Conservation (phyloP, 1,140 invertebrate genomes). For the Heliconius melpomene region DNA sequence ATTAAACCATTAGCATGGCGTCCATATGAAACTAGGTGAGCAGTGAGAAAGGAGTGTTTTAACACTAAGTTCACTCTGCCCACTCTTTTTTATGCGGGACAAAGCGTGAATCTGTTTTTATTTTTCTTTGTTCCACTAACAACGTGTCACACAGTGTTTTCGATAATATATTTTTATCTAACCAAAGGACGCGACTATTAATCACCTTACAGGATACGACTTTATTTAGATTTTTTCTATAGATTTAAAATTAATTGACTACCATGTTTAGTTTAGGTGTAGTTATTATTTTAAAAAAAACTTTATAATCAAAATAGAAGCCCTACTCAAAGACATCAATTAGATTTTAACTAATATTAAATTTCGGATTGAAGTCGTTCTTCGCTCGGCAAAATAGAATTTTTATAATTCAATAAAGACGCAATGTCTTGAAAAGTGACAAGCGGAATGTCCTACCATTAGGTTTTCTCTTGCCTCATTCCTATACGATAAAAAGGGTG, state of each 20-base stretch:
- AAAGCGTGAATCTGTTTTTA: neutral
- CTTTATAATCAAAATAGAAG: neutral
- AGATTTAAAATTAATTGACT: neutral
- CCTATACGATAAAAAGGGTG: too few species aligned
- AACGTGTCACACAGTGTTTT: constrained; percentile 46
- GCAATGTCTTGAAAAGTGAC: too few species aligned
- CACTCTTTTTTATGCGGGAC: neutral
- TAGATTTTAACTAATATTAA: neutral
- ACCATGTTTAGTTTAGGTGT: neutral
- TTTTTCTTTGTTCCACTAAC: neutral
- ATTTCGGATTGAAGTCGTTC: neutral
- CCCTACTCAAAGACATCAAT: neutral
- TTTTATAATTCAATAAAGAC: too few species aligned
- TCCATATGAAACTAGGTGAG: neutral
- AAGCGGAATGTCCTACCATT: too few species aligned
- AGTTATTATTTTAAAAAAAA: neutral
- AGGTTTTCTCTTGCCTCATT: too few species aligned
- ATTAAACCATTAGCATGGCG: too few species aligned
- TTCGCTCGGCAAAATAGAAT: too few species aligned
- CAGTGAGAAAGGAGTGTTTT: neutral
- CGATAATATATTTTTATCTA: constrained; percentile 13
- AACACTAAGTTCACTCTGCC: neutral
- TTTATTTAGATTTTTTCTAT: neutral
- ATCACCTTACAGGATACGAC: constrained; percentile 16
- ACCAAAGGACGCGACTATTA: constrained; percentile 8